Evolutionary conservation across 2,888 invertebrate species (phyloP).

Genomic region (Hetaerina titia): DNA sequence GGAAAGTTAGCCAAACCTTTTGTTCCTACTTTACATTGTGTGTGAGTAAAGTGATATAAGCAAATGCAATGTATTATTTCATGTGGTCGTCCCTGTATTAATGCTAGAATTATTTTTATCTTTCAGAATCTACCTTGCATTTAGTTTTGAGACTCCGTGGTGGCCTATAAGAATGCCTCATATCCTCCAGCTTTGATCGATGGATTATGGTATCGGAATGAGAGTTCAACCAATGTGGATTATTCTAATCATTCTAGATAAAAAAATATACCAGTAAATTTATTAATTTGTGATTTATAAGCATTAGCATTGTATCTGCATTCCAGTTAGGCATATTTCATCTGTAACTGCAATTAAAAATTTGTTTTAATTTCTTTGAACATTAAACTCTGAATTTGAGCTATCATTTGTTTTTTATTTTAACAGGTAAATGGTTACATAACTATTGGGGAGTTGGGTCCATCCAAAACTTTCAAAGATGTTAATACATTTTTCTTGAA

Average conservation of each 20-base stretch:
- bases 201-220: not conserved
- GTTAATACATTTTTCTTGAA: too few species aligned
- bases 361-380: not conserved
- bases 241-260: not conserved
- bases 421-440: too few species aligned
- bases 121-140: too few species aligned
- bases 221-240: not conserved
- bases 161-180: not conserved
- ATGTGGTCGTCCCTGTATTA: too few species aligned
- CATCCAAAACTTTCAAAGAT: too few species aligned
- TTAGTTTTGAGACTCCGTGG: conserved; percentile 48
- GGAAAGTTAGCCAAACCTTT: too few species aligned
- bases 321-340: not conserved
- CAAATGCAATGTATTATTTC: too few species aligned
- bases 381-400: not conserved
- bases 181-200: not conserved
- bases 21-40: too few species aligned
- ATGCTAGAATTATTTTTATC: too few species aligned
- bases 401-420: not conserved
- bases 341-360: not conserved
- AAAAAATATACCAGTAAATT: not conserved
- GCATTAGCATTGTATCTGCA: not conserved
- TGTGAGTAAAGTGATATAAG: too few species aligned
- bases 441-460: too few species aligned
- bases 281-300: not conserved